phyloP scores from a whole-genome alignment of 2,113 vertebrate species.

The Plectropomus leopardus region DNA sequence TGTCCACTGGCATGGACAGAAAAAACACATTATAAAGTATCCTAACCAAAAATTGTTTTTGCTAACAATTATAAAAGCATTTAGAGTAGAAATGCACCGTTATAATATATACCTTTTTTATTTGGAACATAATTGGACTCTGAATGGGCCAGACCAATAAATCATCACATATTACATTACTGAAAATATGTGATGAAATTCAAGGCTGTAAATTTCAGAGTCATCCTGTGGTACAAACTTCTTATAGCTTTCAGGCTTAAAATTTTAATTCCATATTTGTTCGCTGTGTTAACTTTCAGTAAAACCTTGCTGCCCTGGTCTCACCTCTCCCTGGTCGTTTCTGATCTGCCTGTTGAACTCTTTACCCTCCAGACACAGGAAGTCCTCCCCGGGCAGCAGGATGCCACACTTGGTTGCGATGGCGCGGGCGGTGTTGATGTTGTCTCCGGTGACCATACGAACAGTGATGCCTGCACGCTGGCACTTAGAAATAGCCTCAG shows the following conservation, averaged over 20 bases:
- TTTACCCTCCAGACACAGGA: constrained; percentile 96
- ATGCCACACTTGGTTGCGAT: constrained; percentile 98
- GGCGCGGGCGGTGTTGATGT: constrained; percentile 97
- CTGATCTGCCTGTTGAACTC: constrained; percentile 97
- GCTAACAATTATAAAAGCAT: no score
- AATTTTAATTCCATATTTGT: neutral
- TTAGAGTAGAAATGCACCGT: no score
- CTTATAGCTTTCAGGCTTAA: no score
- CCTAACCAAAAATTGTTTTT: no score
- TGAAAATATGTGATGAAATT: neutral
- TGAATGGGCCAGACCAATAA: no score
- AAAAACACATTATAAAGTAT: no score
- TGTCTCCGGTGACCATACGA: constrained; percentile 98
- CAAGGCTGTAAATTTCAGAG: neutral
- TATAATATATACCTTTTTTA: no score
- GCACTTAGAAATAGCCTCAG: constrained; percentile 93
- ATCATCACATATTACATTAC: neutral
- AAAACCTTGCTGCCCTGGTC: neutral
- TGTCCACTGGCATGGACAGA: no score
- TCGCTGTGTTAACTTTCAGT: neutral
- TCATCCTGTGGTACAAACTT: neutral
- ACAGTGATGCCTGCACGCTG: constrained; percentile 96
- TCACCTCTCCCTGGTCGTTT: constrained; percentile 97
- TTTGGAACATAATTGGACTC: no score
- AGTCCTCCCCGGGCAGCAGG: constrained; percentile 92